These are phyloP conservation scores for Tenrec ecaudatus DNA, from an alignment of 2,113 vertebrate genomes.

Conservation along the genomic window DNA sequence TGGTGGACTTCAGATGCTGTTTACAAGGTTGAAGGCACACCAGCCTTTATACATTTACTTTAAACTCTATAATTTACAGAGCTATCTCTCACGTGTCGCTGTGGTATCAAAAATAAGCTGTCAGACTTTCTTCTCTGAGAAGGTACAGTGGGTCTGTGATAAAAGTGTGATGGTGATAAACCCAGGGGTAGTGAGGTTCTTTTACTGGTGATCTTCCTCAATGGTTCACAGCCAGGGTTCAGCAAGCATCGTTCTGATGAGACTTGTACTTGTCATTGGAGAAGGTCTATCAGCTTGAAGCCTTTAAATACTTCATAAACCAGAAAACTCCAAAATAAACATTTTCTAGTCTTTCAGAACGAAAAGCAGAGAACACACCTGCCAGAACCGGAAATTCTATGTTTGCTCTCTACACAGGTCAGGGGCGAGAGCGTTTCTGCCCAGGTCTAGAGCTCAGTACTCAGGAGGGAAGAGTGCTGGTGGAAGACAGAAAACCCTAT, in stretches of 20 bases:
- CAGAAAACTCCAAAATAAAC: neutral
- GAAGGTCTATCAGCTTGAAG: neutral
- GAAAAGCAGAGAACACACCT: no score
- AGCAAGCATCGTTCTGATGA: neutral
- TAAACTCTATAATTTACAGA: neutral
- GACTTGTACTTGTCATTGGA: neutral
- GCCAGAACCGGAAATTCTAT: no score
- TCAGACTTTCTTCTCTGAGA: neutral
- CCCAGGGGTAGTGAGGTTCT: neutral
- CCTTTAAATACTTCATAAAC: neutral
- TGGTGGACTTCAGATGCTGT: neutral
- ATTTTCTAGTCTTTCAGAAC: neutral
- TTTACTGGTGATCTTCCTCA: neutral
- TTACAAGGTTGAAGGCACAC: neutral
- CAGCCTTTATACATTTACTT: neutral
- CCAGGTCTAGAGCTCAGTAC: no score
- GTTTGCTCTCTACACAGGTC: no score
- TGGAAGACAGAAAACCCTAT: no score
- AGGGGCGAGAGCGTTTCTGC: no score
- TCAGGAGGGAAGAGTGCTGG: no score
- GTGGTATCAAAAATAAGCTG: neutral
- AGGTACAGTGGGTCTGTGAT: neutral
- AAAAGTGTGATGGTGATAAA: neutral
- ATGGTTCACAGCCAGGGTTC: neutral
- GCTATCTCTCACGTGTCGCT: constrained; percentile 13